Conservation (phyloP, 92 coral and sea anemone species). For the Heliopora coerulea region DNA sequence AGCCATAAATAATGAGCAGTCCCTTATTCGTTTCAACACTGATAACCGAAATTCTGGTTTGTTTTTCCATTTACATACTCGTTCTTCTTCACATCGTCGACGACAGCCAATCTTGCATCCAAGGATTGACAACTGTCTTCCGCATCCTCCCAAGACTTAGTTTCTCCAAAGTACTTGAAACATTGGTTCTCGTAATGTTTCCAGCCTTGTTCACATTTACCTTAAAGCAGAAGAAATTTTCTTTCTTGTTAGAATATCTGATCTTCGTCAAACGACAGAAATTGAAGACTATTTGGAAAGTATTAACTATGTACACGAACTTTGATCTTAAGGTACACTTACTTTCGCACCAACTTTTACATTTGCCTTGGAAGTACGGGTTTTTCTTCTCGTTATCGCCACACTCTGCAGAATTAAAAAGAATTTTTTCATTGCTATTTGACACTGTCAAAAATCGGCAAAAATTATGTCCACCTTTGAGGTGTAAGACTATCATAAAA, state of each 20-base stretch:
- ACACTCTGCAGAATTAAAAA: constrained; percentile 55
- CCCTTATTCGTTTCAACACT: no score
- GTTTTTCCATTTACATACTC: constrained; percentile 50
- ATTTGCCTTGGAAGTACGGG: constrained; percentile 55
- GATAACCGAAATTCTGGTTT: not conserved
- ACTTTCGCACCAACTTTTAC: constrained; percentile 78
- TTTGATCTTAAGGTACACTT: not conserved
- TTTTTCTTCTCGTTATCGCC: constrained; percentile 65
- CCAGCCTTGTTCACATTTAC: constrained; percentile 73
- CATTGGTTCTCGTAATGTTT: constrained; percentile 65
- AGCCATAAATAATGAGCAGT: no score
- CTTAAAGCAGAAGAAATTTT: constrained; percentile 40
- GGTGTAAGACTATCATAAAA: no score
- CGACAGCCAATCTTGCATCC: constrained; percentile 71
- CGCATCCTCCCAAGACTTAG: constrained; percentile 74
- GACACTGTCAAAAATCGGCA: no score
- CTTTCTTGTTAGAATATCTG: no score
- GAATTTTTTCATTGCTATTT: no score
- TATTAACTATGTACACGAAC: not conserved
- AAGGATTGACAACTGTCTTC: constrained; percentile 71
- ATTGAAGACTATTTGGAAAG: not conserved
- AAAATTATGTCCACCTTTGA: no score
- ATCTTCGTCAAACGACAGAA: no score
- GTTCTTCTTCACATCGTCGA: constrained; percentile 64
- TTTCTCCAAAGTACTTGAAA: constrained; percentile 64